phyloP scores from a whole-genome alignment of 2,888 invertebrate species.

The Drosophila tanythrix region DNA sequence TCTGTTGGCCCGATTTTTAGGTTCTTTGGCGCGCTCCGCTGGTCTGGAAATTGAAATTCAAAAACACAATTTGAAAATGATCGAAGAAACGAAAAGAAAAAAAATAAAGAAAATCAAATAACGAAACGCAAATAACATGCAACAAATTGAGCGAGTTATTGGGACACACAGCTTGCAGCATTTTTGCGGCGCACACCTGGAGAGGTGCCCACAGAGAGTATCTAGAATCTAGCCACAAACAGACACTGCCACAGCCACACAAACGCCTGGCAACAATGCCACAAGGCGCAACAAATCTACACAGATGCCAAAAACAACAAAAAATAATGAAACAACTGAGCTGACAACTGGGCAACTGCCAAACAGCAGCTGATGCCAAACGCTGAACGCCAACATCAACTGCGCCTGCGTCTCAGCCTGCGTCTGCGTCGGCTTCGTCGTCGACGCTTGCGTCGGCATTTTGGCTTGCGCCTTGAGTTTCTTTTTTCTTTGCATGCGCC shows the following conservation, averaged over 20 bases:
- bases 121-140: constrained; percentile 47
- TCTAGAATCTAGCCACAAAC: constrained; percentile 65
- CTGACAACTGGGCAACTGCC: constrained; percentile 58
- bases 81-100: constrained; percentile 9
- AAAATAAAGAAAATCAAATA: constrained; percentile 13
- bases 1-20: constrained; percentile 31
- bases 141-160: constrained; percentile 57
- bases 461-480: constrained; percentile 33
- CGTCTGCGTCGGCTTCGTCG: constrained; percentile 11
- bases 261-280: constrained; percentile 54
- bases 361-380: constrained; percentile 53
- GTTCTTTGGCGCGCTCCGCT: constrained; percentile 53
- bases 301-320: constrained; percentile 30
- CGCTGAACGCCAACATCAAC: constrained; percentile 36
- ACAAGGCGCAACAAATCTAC: constrained; percentile 53
- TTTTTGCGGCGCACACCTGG: constrained; percentile 70
- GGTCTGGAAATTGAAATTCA: constrained; percentile 54
- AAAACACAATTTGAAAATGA: constrained; percentile 21
- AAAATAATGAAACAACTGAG: constrained; percentile 22
- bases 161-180: constrained; percentile 68
- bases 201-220: constrained; percentile 49
- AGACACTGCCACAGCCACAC: constrained; percentile 16
- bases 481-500: constrained; percentile 40
- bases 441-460: constrained; percentile 21
- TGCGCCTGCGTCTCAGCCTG: constrained; percentile 27